phyloP scores from a whole-genome alignment of 1,140 invertebrate species.

The Pararge aegeria region DNA sequence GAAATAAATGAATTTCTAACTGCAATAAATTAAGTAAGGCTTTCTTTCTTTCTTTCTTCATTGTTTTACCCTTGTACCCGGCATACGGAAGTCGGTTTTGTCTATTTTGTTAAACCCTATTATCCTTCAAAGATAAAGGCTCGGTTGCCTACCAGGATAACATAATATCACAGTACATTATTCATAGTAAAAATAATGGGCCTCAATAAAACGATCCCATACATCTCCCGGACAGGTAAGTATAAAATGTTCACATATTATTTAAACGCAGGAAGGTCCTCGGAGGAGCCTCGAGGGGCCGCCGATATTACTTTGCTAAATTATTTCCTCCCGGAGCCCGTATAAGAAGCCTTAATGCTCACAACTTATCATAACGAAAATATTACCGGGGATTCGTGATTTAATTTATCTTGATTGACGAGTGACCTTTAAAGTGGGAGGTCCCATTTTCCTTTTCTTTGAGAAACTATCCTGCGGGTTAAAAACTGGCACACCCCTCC shows the following conservation, averaged over 20 bases:
- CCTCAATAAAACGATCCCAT: constrained; percentile 1
- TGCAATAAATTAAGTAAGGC: too few relatives aligned
- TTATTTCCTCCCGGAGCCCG: not conserved
- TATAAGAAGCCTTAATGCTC: not conserved
- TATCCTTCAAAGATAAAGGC: too few relatives aligned
- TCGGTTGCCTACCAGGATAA: too few relatives aligned
- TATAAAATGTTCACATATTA: constrained; percentile 7
- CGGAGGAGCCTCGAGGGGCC: not conserved
- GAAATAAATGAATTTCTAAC: too few relatives aligned
- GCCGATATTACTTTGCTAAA: constrained; percentile 4
- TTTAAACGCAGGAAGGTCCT: not conserved
- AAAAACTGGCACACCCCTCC: too few relatives aligned
- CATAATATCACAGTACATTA: not conserved
- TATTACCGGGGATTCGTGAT: not conserved
- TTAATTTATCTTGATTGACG: not conserved
- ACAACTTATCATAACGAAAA: constrained; percentile 6
- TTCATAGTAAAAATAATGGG: not conserved
- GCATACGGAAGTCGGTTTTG: too few relatives aligned
- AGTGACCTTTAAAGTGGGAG: too few relatives aligned
- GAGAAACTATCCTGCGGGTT: not conserved
- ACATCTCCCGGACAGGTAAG: not conserved
- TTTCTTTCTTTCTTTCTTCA: too few relatives aligned
- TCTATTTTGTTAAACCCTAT: too few relatives aligned
- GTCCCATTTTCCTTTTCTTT: not conserved
- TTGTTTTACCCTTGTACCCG: too few relatives aligned